Conservation (phyloP, 2,797 vertebrate genomes). For the Sebastes aleutianus region DNA sequence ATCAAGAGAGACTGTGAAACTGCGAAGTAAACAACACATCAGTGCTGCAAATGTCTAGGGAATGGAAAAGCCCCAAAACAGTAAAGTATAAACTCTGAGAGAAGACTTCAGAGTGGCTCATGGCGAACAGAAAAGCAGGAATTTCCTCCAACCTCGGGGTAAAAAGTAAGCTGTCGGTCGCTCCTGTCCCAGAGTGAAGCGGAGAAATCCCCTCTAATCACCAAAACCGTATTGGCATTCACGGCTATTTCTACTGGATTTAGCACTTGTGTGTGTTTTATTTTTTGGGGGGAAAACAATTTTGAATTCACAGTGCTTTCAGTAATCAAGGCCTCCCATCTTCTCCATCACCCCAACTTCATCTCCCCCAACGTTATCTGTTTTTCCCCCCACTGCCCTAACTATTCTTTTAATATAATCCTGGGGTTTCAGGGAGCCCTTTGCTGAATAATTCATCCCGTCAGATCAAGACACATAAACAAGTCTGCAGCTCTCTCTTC, state of each 20-base stretch:
- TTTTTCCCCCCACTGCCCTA: conserved; percentile 1
- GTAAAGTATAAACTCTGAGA: conserved; percentile 1
- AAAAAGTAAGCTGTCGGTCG: conserved; percentile 24
- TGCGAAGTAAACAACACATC: conserved; percentile 35
- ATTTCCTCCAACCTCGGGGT: background rate
- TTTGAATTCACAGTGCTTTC: conserved; percentile 51
- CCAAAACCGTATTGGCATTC: conserved; percentile 48
- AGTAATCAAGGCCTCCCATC: conserved; percentile 39
- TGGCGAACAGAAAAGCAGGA: conserved; percentile 10
- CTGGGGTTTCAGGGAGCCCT: conserved; percentile 44
- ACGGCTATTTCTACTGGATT: conserved; percentile 13
- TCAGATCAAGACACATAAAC: conserved; percentile 74
- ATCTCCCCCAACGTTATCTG: background rate
- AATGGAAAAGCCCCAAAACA: background rate
- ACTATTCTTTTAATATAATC: conserved; percentile 64
- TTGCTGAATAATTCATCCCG: conserved; percentile 77
- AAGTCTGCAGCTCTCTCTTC: conserved; percentile 43
- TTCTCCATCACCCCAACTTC: background rate
- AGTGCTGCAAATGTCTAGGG: background rate
- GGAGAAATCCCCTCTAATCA: conserved; percentile 47
- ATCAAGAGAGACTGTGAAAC: background rate
- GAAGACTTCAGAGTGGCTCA: conserved; percentile 17
- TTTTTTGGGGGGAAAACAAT: background rate
- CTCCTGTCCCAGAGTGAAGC: conserved; percentile 32
- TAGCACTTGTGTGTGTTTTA: background rate